These are phyloP conservation scores for Mechanitis messenoides DNA, from an alignment of 2,888 invertebrate species.

Conservation along the genomic window DNA sequence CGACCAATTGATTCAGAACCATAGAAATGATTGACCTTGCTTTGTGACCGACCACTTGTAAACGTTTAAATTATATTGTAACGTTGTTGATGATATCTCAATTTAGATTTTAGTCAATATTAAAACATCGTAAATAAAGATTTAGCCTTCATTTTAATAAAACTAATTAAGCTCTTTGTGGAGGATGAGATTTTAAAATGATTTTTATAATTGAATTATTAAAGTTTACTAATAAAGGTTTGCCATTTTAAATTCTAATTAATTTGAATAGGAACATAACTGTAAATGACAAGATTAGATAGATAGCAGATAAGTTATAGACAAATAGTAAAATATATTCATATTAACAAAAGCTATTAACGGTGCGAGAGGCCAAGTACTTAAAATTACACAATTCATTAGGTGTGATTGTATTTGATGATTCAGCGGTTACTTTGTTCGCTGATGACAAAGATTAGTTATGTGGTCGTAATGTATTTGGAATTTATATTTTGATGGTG, in stretches of 20 bases:
- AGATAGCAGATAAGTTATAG: conserved; percentile 1
- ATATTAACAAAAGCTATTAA: conserved; percentile 41
- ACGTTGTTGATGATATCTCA: conserved; percentile 30
- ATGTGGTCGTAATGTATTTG: conserved; percentile 18
- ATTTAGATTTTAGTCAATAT: conserved; percentile 28
- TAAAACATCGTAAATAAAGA: no score
- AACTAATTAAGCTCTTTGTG: no score
- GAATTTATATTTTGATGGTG: conserved; percentile 11
- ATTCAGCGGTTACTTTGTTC: conserved; percentile 50
- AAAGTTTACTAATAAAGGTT: no score
- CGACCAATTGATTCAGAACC: conserved; percentile 55
- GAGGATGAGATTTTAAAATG: no score
- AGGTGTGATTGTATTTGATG: conserved; percentile 64
- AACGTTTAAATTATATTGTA: conserved; percentile 19
- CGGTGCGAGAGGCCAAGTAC: conserved; percentile 51
- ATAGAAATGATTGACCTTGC: conserved; percentile 17
- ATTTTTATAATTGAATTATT: no score
- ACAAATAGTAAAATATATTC: conserved; percentile 1
- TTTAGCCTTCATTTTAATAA: no score
- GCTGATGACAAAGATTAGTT: conserved; percentile 31
- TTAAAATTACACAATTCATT: conserved; percentile 71
- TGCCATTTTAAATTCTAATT: no score
- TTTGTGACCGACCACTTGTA: conserved; percentile 16
- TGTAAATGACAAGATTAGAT: background rate
- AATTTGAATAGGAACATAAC: no score